Evolutionary conservation across 1,140 invertebrate genomes (phyloP), one percentile per base, ranked within the genome.

Genomic region (Procambarus virginalis): DNA sequence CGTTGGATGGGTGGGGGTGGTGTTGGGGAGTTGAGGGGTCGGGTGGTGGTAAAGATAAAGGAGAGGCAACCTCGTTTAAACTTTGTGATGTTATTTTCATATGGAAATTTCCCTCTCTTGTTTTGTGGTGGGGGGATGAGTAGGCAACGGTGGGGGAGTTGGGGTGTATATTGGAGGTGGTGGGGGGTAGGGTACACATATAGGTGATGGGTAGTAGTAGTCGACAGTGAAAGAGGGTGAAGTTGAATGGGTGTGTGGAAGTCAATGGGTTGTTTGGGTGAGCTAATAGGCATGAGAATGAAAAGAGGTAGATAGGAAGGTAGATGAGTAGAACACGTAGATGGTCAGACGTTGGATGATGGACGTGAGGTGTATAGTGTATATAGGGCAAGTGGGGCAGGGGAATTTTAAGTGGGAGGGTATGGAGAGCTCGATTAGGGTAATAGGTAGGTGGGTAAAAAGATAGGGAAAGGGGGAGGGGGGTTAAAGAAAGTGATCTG

Each of bases 31-130:
- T 1, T 8, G 51, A 5, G 51, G 51, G 51, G 4, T 3, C 34
- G 34, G 51, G 51, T 9, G 51, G 51, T 9, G 51, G 51, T 9
- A 5, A 12, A 55, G 51, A 55, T 55, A 55, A 4, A 55, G 83
- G 70, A 46, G 48, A 34, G 46, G 10, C 45, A 10, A 75, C 49
- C 83, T 84, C 68, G 70, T 84, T 84, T 84, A 73, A 84, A 84
- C 70, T 76, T 84, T 84, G 49, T 20, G 48, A 84, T 84, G 83
- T 68, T 84, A 84, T 84, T 84, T 84, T 84, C 83, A 76, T 84
- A 84, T 84, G 83, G 70, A 84, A 84, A 76, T 84, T 84, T 84
- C 49, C 34, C 46, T 20, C 60, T 84, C 64, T 34, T 45, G 22
- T 46, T 22, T 46, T 84, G 70, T n/a, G 70, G 70, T 6, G 51